A percentile compares a stretch with the other conserved stretches of the same genome.
Conservation (phyloP, 2,797 vertebrate genomes). For the Tarsius wallacei region DNA sequence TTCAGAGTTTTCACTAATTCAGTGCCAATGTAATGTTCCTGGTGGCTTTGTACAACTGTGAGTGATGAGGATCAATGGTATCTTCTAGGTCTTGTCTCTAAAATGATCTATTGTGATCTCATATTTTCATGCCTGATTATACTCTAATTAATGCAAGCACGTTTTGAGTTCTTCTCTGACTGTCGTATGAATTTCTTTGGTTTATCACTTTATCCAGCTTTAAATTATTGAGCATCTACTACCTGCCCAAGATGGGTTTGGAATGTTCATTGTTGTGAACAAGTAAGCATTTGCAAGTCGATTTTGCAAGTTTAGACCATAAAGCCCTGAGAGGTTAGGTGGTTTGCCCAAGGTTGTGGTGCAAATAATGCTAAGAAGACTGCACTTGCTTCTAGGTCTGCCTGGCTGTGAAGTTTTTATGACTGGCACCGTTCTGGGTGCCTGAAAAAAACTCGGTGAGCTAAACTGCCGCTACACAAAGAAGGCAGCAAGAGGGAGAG, state of each 20-base stretch:
- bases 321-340: neutral
- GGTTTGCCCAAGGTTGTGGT: slow-evolving; percentile 57
- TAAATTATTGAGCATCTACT: neutral
- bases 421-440: slow-evolving; percentile 17
- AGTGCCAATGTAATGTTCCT: neutral
- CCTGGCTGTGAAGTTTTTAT: slow-evolving; percentile 11
- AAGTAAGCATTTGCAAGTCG: slow-evolving; percentile 21
- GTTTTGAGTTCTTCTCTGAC: neutral
- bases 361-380: neutral
- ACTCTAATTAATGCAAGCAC: neutral
- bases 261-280: neutral
- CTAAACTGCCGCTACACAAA: slow-evolving; percentile 59
- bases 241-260: neutral
- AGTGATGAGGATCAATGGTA: neutral
- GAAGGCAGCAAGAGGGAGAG: slow-evolving; percentile 68
- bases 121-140: neutral
- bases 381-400: neutral
- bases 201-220: neutral
- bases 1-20: neutral
- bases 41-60: neutral
- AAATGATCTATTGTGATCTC: neutral
- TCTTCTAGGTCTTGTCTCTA: slow-evolving; percentile 6
- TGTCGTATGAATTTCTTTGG: neutral
- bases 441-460: slow-evolving; percentile 49
- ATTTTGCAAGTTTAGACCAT: slow-evolving; percentile 62